phyloP scores from a whole-genome alignment of 2,113 vertebrate genomes.

The Murina feae region DNA sequence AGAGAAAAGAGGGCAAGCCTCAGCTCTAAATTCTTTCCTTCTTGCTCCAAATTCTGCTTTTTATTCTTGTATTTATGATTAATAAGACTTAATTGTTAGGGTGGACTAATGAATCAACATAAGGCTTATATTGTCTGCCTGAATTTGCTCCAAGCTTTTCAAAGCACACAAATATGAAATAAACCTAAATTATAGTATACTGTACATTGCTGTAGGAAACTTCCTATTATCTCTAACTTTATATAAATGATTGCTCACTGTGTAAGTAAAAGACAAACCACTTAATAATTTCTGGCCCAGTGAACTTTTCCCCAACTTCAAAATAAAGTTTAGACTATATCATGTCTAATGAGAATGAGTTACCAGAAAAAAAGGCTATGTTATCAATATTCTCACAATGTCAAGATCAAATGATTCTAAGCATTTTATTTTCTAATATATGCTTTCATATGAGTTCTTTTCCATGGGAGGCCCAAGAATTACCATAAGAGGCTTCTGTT shows the following conservation, averaged over 20 bases:
- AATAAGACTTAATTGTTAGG: neutral
- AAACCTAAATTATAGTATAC: slow-evolving; percentile 33
- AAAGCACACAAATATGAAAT: slow-evolving; percentile 55
- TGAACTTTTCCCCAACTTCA: slow-evolving; percentile 41
- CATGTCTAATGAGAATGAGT: neutral
- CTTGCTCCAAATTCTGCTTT: neutral
- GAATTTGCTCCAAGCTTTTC: slow-evolving; percentile 57
- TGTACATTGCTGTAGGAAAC: neutral
- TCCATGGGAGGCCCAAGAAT: neutral
- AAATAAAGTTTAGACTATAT: slow-evolving; percentile 32
- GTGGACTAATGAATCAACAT: neutral
- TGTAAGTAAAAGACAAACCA: slow-evolving; percentile 38
- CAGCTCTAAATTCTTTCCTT: neutral
- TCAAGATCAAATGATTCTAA: neutral
- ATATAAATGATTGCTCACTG: neutral
- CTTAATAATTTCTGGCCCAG: slow-evolving; percentile 45
- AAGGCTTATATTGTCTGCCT: slow-evolving; percentile 22
- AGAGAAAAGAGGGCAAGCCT: neutral
- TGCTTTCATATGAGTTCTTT: neutral
- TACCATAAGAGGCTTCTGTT: neutral
- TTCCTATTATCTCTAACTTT: slow-evolving; percentile 24
- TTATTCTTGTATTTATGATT: neutral
- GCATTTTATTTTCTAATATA: neutral
- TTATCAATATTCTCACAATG: neutral
- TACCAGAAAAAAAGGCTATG: neutral